Base-by-base conservation (phyloP, 2,888 invertebrate species). In the Sipha maydis region DNA sequence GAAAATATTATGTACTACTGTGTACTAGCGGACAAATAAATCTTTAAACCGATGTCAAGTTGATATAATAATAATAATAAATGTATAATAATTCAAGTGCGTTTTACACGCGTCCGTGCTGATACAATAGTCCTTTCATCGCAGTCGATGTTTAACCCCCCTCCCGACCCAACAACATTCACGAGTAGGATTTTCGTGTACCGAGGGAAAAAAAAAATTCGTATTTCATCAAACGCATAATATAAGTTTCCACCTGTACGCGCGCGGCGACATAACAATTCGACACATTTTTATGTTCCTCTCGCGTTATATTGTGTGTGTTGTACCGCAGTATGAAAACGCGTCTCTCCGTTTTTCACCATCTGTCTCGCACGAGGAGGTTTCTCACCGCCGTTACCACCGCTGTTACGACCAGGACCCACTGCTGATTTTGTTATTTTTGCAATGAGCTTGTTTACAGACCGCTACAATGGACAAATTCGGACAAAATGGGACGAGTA, bases 341-440 rank as follows among this genome's bases (percentile, higher is more conserved):
- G 67, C 38, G 61, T 67, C 61, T 84, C 31, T 48, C 48, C 61
- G 61, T 9, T 11, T n/a, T 28, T 78, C 34, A 14, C 9, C 85
- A 86, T 73, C 86, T 86, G 86, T 78, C 86, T 14, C 25, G 25
- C 0, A 11, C 28, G 34, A 67, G 61, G n/a, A 38, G 56, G 19
- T 73, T 56, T 56, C 75, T 28, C 61, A 61, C 86, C 71, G 14
- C 25, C 34, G 73, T 19, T 14, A 25, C 54, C 54, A 48, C 56
- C 67, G 41, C 85, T 34, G n/a, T 25, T 25, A 34, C 41, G 67
- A 25, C 69, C 69, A 77, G 71, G 69, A 85, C 78, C 85, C 48
- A 56, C 85, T 76, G 85, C 85, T 80, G 86, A 86, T 86, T 86
- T 86, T 80, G 86, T 80, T 80, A 86, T 86, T 80, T 80, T 86